Conservation (phyloP, 2,113 vertebrate species). For the Lampris incognitus region DNA sequence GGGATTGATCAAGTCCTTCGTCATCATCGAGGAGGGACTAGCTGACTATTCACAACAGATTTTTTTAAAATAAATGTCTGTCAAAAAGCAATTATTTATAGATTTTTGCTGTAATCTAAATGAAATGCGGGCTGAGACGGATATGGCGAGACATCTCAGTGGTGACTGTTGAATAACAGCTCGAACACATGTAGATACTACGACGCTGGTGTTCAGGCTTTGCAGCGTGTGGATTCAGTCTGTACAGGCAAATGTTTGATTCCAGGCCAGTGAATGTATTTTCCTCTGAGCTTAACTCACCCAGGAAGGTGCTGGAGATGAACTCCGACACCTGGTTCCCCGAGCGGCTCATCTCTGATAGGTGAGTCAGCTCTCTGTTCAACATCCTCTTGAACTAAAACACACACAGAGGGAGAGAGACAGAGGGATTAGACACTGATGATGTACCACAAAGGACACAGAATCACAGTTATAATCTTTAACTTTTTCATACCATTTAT, state of each 20-base stretch:
- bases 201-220: not conserved
- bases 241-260: not conserved
- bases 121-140: too few relatives aligned
- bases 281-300: slow-evolving; percentile 80
- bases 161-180: too few relatives aligned
- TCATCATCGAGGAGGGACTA: too few relatives aligned
- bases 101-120: too few relatives aligned
- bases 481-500: not conserved
- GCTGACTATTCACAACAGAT: too few relatives aligned
- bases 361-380: slow-evolving; percentile 96
- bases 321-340: slow-evolving; percentile 99
- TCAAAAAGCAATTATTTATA: too few relatives aligned
- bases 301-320: slow-evolving; percentile 98
- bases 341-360: slow-evolving; percentile 99
- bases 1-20: too few relatives aligned
- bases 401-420: slow-evolving; percentile 13
- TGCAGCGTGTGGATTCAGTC: not conserved
- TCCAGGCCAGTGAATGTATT: slow-evolving; percentile 9
- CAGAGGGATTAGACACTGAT: slow-evolving; percentile 4
- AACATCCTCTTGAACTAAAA: slow-evolving; percentile 99
- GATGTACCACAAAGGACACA: not conserved
- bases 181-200: not conserved
- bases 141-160: too few relatives aligned
- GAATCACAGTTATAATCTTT: not conserved
- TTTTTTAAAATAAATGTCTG: too few relatives aligned